phyloP scores from a whole-genome alignment of 2,797 vertebrate genomes.

The Ciconia nigra region DNA sequence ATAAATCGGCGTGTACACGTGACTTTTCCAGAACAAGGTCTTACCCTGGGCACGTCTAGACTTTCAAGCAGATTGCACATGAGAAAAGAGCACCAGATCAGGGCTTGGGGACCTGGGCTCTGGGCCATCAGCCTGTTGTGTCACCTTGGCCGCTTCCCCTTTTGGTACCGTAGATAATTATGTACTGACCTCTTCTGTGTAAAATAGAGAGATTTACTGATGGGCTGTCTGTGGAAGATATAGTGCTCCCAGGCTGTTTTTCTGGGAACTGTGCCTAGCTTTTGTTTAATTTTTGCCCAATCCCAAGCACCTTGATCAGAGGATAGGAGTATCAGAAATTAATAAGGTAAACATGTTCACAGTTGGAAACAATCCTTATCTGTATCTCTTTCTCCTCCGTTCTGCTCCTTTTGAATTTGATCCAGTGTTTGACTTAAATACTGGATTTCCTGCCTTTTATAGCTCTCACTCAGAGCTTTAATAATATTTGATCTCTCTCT shows the following conservation, averaged over 20 bases:
- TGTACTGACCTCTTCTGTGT: background rate
- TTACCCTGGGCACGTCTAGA: background rate
- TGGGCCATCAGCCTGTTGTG: background rate
- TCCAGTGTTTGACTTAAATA: background rate
- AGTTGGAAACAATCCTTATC: background rate
- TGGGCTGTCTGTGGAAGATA: background rate
- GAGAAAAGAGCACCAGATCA: background rate
- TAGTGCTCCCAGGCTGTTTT: background rate
- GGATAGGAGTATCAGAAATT: background rate
- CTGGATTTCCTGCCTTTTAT: constrained; percentile 34
- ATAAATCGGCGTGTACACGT: accelerated
- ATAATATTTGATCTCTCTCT: constrained; percentile 20
- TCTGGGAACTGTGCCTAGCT: background rate
- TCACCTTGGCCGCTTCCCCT: background rate
- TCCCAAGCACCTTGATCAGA: background rate
- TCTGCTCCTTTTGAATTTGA: background rate
- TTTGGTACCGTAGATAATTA: accelerated
- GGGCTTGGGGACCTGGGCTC: background rate
- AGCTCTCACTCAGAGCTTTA: background rate
- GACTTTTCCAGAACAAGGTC: background rate
- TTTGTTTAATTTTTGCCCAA: background rate
- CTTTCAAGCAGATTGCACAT: background rate
- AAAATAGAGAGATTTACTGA: background rate
- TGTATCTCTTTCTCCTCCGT: background rate
- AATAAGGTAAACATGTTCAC: background rate